Percentiles rank a stretch among this genome's conserved stretches.
These are phyloP conservation scores for Rhabdomys dilectus DNA, from an alignment of 2,113 vertebrate species.

Conservation along the genomic window DNA sequence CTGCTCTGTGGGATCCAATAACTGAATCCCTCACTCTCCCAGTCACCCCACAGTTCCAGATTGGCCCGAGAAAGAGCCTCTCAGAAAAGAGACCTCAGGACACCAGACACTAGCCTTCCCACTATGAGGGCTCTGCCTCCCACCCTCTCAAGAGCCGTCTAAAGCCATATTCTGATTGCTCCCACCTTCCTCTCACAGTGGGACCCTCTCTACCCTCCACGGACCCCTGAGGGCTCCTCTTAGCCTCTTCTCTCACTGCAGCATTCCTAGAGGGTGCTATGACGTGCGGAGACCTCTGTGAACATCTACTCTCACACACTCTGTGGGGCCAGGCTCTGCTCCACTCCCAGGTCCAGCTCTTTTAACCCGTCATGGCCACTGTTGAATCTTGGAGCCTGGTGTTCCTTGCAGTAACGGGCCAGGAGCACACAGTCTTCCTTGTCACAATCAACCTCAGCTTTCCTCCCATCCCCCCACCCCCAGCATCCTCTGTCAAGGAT, in stretches of 20 bases:
- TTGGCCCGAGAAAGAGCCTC: background rate
- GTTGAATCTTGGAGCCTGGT: background rate
- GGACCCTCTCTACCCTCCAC: background rate
- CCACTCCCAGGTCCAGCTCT: background rate
- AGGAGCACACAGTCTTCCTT: background rate
- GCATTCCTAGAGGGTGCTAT: background rate
- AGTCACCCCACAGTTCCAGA: background rate
- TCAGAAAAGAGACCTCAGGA: background rate
- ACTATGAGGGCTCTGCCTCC: rapidly evolving
- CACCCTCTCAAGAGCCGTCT: background rate
- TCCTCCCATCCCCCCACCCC: background rate
- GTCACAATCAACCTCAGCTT: background rate
- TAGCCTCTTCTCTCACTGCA: background rate
- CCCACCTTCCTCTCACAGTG: rapidly evolving
- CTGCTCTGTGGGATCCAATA: background rate
- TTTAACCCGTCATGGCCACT: background rate
- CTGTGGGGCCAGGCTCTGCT: background rate
- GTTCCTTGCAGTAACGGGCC: too few relatives aligned
- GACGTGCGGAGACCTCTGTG: background rate
- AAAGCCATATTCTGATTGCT: too few relatives aligned
- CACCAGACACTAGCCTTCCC: background rate
- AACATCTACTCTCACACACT: background rate
- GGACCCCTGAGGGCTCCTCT: background rate
- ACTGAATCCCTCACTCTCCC: background rate
- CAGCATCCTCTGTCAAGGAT: background rate